Evolutionary conservation across 1,140 invertebrate species (phyloP).

Genomic region (Aporrectodea caliginosa): DNA sequence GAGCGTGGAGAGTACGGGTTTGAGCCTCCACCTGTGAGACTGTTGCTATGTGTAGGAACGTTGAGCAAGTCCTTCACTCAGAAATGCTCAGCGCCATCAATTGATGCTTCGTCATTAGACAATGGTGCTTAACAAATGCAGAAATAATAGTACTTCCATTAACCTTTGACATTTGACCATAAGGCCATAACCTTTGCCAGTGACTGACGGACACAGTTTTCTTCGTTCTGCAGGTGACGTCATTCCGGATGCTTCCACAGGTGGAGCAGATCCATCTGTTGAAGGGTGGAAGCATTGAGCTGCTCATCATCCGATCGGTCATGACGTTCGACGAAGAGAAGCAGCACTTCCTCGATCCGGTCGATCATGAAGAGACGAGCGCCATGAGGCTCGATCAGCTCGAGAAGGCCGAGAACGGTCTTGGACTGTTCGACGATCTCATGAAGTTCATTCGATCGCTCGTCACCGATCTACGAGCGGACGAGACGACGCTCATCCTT

Average conservation of each 20-base stretch:
- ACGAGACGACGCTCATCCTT: slow-evolving; percentile 58
- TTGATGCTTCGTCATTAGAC: too few species aligned
- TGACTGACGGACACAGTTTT: too few species aligned
- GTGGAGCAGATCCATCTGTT: slow-evolving; percentile 57
- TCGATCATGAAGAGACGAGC: slow-evolving; percentile 27
- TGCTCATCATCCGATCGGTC: slow-evolving; percentile 57
- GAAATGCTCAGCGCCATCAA: too few species aligned
- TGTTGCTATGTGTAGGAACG: too few species aligned
- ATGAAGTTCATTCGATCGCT: neutral
- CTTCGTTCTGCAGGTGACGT: slow-evolving; percentile 36
- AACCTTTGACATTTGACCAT: neutral
- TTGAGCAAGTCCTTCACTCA: too few species aligned
- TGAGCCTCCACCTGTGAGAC: too few species aligned
- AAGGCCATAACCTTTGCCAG: too few species aligned
- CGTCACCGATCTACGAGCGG: slow-evolving; percentile 50
- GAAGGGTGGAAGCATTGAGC: slow-evolving; percentile 57
- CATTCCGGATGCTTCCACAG: slow-evolving; percentile 54
- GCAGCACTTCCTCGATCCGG: slow-evolving; percentile 15
- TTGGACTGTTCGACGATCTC: neutral
- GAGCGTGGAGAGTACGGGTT: too few species aligned
- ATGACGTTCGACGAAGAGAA: slow-evolving; percentile 46
- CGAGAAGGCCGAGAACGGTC: neutral
- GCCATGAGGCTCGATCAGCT: neutral
- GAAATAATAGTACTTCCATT: too few species aligned
- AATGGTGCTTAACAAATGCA: too few species aligned